A percentile compares a stretch with the other conserved stretches of the same genome.
These are phyloP conservation scores for Crotalus horridus DNA, from an alignment of 2,113 vertebrate genomes.

Conservation along the genomic window DNA sequence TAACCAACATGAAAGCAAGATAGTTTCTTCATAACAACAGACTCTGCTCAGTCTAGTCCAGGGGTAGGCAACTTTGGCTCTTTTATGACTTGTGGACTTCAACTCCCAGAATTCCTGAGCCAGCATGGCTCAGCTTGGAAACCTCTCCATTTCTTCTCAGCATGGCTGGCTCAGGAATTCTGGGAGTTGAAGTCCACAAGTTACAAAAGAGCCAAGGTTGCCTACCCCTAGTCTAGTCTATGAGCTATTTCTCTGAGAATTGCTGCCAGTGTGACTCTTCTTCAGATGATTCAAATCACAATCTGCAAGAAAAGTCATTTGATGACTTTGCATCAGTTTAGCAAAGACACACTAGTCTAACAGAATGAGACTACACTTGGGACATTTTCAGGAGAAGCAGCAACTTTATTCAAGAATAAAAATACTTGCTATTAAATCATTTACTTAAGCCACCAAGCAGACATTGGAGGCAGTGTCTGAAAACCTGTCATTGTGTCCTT, in stretches of 20 bases:
- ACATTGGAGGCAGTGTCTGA: neutral
- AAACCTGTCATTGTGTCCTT: slow-evolving; percentile 20
- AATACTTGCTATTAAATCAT: neutral
- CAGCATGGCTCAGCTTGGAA: too few relatives aligned
- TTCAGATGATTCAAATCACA: neutral
- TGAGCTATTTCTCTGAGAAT: neutral
- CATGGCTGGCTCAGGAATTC: too few relatives aligned
- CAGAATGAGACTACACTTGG: neutral
- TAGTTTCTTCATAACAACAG: neutral
- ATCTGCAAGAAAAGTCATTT: neutral
- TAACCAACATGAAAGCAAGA: neutral
- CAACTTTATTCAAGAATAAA: neutral
- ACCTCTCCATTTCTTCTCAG: too few relatives aligned
- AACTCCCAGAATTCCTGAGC: too few relatives aligned
- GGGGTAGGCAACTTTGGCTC: too few relatives aligned
- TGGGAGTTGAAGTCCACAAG: too few relatives aligned
- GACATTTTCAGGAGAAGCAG: neutral
- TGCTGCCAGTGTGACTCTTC: neutral
- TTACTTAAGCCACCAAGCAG: neutral
- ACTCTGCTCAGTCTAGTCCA: neutral
- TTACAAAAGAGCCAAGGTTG: too few relatives aligned
- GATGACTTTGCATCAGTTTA: neutral
- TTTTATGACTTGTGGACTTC: too few relatives aligned
- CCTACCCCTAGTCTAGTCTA: too few relatives aligned
- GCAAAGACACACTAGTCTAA: neutral